Conservation (phyloP, 1,140 invertebrate genomes). For the Ceratina calcarata region DNA sequence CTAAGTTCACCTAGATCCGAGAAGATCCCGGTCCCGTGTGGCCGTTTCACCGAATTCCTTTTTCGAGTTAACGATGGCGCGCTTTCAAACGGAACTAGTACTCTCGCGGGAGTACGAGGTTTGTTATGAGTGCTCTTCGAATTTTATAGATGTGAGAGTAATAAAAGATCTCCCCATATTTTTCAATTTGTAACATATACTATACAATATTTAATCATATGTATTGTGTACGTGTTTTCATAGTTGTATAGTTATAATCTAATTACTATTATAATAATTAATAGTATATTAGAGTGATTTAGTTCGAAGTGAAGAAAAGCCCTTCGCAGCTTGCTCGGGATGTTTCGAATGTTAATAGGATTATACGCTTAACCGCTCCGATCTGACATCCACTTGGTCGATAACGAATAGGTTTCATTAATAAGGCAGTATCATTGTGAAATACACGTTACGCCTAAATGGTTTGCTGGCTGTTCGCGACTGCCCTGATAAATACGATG, state of each 20-base stretch:
- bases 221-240: no score
- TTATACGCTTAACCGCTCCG: constrained; percentile 1
- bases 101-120: neutral
- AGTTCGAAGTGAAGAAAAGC: neutral
- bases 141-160: neutral
- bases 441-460: constrained; percentile 13
- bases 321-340: neutral
- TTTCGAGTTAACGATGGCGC: constrained; percentile 13
- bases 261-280: neutral
- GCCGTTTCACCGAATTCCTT: constrained; percentile 9
- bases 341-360: constrained; percentile 10
- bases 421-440: constrained; percentile 27
- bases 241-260: no score
- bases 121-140: neutral
- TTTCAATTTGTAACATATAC: no score
- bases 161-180: no score
- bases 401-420: constrained; percentile 41
- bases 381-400: constrained; percentile 20
- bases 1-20: constrained; percentile 43
- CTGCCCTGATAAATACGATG: constrained; percentile 6
- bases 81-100: neutral
- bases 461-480: neutral
- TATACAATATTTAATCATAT: no score
- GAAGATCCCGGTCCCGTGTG: neutral
- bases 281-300: neutral